Conservation (phyloP, 2,113 vertebrate genomes). For the Microcebus murinus region DNA sequence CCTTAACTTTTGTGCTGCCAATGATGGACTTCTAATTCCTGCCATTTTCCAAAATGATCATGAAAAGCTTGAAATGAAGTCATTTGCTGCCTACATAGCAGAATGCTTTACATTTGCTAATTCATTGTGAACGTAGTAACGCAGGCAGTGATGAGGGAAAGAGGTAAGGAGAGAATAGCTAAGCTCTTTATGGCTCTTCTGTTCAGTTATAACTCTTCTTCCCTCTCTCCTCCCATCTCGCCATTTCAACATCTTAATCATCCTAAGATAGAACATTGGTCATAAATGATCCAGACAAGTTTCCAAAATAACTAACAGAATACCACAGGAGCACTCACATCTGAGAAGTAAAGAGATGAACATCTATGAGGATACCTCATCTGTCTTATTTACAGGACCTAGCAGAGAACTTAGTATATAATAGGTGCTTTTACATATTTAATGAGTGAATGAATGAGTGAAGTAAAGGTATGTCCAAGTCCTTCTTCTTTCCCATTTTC, state of each 20-base stretch:
- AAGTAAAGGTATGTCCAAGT: neutral
- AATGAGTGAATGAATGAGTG: neutral
- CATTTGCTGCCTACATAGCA: neutral
- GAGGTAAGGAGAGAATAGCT: neutral
- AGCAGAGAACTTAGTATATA: neutral
- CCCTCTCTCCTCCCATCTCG: neutral
- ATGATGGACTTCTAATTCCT: neutral
- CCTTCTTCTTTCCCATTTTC: neutral
- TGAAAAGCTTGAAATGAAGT: conserved; percentile 14
- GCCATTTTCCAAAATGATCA: conserved; percentile 31
- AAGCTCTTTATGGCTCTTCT: neutral
- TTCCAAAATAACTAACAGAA: neutral
- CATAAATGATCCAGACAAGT: neutral
- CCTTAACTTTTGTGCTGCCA: neutral
- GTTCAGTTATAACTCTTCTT: neutral
- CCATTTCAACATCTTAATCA: conserved; percentile 26
- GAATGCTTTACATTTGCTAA: neutral
- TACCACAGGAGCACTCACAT: neutral
- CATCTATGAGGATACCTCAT: neutral
- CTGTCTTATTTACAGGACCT: neutral
- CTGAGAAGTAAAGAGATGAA: neutral
- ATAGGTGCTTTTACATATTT: neutral
- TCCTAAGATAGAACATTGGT: conserved; percentile 12
- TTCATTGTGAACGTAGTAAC: neutral
- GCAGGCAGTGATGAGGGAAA: neutral